Percentiles rank a stretch among this genome's conserved stretches.
Conservation (phyloP, 1,140 invertebrate genomes). For the Babylonia areolata region DNA sequence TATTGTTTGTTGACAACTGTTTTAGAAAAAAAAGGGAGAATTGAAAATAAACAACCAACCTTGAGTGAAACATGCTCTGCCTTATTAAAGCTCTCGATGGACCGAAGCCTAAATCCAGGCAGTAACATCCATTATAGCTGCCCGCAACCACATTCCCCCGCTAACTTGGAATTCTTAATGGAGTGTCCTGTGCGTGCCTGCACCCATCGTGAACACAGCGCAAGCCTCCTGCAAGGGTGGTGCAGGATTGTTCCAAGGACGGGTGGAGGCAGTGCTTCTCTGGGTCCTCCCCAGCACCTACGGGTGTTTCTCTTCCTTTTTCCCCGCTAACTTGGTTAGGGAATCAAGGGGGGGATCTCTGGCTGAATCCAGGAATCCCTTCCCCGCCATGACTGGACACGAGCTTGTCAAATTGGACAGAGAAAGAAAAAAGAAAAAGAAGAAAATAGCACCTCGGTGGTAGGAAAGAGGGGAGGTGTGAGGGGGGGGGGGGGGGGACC, state of each 20-base stretch:
- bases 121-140: neutral
- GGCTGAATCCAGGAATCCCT: neutral
- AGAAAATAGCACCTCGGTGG: neutral
- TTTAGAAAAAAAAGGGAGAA: no score
- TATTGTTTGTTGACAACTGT: no score
- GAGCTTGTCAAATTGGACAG: slow-evolving; percentile 6
- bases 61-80: no score
- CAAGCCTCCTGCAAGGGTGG: neutral
- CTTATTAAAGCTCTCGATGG: neutral
- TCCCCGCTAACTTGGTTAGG: no score
- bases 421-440: neutral
- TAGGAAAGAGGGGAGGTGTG: neutral
- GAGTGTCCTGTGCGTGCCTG: no score
- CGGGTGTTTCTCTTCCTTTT: neutral
- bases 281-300: neutral
- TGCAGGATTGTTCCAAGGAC: neutral
- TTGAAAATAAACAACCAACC: no score
- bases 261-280: neutral
- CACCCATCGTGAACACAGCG: no score
- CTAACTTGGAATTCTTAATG: no score
- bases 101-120: neutral
- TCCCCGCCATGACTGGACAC: neutral
- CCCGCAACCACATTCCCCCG: no score
- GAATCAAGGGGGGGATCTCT: no score
- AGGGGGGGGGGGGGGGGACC: neutral